Conservation (phyloP, 37 sponge, comb jelly and placozoan species). For the Sycon ciliatum region DNA sequence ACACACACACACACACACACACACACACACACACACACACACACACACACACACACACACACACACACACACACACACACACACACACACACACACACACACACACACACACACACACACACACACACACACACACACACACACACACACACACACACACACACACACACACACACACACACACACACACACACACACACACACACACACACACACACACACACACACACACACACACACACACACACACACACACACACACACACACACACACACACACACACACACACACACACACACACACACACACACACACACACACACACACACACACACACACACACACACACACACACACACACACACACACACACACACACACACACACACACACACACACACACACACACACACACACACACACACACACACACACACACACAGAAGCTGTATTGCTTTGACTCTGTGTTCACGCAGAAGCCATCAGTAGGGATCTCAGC, state of each 20-base stretch:
- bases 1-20: slow-evolving; percentile 5
- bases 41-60: background rate
- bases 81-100: slow-evolving; percentile 1
- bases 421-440: slow-evolving; percentile 5
- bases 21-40: slow-evolving; percentile 1
- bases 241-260: background rate
- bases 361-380: background rate
- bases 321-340: slow-evolving; percentile 1
- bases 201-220: slow-evolving; percentile 1
- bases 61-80: slow-evolving; percentile 5
- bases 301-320: slow-evolving; percentile 1
- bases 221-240: slow-evolving; percentile 1
- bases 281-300: slow-evolving; percentile 5
- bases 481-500: no score
- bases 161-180: slow-evolving; percentile 5
- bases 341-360: background rate
- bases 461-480: no score
- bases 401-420: slow-evolving; percentile 5
- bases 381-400: slow-evolving; percentile 5
- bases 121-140: slow-evolving; percentile 1
- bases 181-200: slow-evolving; percentile 1
- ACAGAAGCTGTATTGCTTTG: background rate
- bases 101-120: slow-evolving; percentile 1
- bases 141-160: slow-evolving; percentile 1
- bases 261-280: slow-evolving; percentile 5